Evolutionary conservation across 2,888 invertebrate species (phyloP), one percentile per base, ranked within the genome.

Genomic region (Stictocephala bisonia): DNA sequence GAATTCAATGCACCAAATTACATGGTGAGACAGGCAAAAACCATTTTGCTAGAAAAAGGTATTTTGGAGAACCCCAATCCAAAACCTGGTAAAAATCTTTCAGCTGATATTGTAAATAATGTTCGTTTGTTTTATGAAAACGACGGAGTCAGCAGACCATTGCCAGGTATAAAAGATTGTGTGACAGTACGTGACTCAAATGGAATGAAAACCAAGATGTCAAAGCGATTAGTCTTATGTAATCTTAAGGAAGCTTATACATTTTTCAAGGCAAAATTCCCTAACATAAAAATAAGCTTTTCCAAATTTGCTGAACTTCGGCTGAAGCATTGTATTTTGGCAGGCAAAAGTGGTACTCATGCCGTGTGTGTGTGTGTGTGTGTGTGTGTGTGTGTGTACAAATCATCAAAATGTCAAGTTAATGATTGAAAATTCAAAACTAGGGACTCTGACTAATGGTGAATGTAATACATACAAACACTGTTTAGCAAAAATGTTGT

Each of bases 241-340:
- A 60, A 60, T 60, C 35, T 60, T 6, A 60, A 29, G 18, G 60
- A 60, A 20, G 60, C 60, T 9, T 29, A 56, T 15, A 26, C 7
- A 56, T 9, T 15, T 73, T 69, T 44, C 44, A 56, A 29, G 27
- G 41, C 20, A 22, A 60, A 73, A 26, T 31, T 64, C 26, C 56
- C 50, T 26, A 35, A 53, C 35, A 53, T 68, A 13, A 68, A 73
- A 44, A 50, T 53, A 9, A 53, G 67, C 11, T 68, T 73, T 40
- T 73, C 73, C 24, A 73, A 73, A 48, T 68, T 73, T 26, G 73
- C 67, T 44, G 72, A 66, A 29, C 27, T 72, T 27, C 41, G 72
- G 24, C 72, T 66, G 13, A 66, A 72, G 48, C 48, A 67, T 15
- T 71, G 71, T 40, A 67, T 72, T 26, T 44, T 72, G 13, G 40